Evolutionary conservation across 1,140 invertebrate species (phyloP).

Genomic region (Dolichoris vasculosae): DNA sequence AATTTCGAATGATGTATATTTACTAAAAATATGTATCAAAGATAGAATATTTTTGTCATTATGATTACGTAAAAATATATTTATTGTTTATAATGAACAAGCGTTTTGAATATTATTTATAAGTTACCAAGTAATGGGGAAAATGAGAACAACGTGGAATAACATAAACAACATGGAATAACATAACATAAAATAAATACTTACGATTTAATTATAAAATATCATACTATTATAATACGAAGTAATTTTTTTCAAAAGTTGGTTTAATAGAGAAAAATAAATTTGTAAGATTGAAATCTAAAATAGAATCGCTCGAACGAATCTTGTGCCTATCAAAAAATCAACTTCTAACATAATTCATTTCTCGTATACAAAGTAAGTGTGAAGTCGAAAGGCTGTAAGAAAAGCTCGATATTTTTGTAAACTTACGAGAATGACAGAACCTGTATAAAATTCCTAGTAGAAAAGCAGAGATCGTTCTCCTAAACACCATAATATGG

Average conservation of each 20-base stretch:
- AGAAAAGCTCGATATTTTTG: background rate
- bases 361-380: background rate
- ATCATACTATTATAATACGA: background rate
- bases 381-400: background rate
- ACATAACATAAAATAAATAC: too few species aligned
- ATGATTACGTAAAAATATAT: too few species aligned
- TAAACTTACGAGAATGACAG: too few species aligned
- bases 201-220: background rate
- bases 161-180: too few species aligned
- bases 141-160: too few species aligned
- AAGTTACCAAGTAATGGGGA: too few species aligned
- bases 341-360: constrained; percentile 11
- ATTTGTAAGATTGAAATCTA: background rate
- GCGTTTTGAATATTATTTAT: too few species aligned
- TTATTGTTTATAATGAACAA: too few species aligned
- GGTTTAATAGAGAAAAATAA: too few species aligned
- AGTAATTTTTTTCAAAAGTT: background rate
- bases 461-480: background rate
- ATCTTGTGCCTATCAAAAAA: background rate
- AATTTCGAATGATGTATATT: too few species aligned
- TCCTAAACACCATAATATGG: background rate
- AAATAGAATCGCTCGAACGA: background rate
- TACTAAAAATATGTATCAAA: too few species aligned
- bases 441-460: background rate
- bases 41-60: too few species aligned